Conservation (phyloP, 2,113 vertebrate species). For the Donacobius atricapilla region DNA sequence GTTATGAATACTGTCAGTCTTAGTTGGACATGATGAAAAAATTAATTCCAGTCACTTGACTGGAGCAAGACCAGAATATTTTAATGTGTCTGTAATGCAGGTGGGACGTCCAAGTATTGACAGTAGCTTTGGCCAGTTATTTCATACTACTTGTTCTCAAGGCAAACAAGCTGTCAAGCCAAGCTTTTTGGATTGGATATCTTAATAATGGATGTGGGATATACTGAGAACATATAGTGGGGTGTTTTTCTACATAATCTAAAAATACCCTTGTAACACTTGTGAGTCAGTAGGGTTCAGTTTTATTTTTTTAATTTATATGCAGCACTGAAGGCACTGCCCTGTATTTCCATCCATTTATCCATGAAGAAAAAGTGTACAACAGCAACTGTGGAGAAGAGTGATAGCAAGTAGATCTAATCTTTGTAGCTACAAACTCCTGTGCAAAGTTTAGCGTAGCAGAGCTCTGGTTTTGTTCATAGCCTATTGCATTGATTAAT, state of each 20-base stretch:
- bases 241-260: neutral
- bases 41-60: neutral
- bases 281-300: neutral
- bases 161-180: neutral
- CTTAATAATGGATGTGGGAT: neutral
- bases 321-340: neutral
- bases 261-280: neutral
- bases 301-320: neutral
- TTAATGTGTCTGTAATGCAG: neutral
- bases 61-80: neutral
- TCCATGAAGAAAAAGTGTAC: neutral
- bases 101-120: neutral
- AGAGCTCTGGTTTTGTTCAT: neutral
- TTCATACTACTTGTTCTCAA: neutral
- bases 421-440: neutral
- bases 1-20: neutral
- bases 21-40: neutral
- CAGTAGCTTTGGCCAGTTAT: neutral
- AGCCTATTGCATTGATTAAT: neutral
- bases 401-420: neutral
- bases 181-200: neutral
- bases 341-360: neutral
- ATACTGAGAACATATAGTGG: neutral
- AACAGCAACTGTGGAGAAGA: neutral
- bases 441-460: neutral